Conservation (phyloP, 2,888 invertebrate genomes). For the Nomada lathburiana region DNA sequence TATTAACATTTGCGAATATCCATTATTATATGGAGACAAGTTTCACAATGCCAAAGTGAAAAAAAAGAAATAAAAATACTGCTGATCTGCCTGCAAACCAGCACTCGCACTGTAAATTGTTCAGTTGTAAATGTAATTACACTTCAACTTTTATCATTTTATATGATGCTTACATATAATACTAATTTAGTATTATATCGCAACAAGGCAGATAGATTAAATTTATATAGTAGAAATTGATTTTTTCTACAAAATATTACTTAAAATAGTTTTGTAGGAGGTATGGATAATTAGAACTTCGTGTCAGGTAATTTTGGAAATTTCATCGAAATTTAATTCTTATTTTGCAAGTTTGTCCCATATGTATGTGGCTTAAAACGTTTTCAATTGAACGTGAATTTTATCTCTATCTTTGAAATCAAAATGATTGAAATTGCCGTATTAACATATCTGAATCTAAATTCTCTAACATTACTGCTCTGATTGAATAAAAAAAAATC, state of each 20-base stretch:
- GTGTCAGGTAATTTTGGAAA: slow-evolving; percentile 38
- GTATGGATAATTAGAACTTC: slow-evolving; percentile 34
- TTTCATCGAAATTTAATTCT: slow-evolving; percentile 19
- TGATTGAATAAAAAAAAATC: neutral
- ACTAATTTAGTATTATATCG: slow-evolving; percentile 53
- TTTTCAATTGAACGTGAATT: neutral
- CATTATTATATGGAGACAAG: slow-evolving; percentile 2
- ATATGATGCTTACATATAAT: slow-evolving; percentile 66
- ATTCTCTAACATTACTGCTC: neutral
- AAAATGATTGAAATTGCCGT: no score
- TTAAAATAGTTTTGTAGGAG: slow-evolving; percentile 40
- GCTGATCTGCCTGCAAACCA: slow-evolving; percentile 76
- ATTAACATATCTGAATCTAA: neutral
- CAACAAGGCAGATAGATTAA: slow-evolving; percentile 56
- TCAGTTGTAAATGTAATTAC: slow-evolving; percentile 70
- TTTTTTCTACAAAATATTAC: slow-evolving; percentile 32
- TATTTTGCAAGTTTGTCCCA: slow-evolving; percentile 33
- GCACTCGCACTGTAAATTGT: slow-evolving; percentile 64
- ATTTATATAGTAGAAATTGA: slow-evolving; percentile 35
- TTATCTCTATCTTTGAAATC: slow-evolving; percentile 1
- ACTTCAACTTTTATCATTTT: slow-evolving; percentile 65
- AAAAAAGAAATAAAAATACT: slow-evolving; percentile 30
- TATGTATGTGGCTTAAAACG: slow-evolving; percentile 34
- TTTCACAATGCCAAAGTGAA: slow-evolving; percentile 5
- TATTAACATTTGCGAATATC: slow-evolving; percentile 21